Percentiles rank a stretch among this genome's conserved stretches.
These are phyloP conservation scores for Tetragnatha montana DNA, from an alignment of 2,888 invertebrate genomes.

Conservation along the genomic window DNA sequence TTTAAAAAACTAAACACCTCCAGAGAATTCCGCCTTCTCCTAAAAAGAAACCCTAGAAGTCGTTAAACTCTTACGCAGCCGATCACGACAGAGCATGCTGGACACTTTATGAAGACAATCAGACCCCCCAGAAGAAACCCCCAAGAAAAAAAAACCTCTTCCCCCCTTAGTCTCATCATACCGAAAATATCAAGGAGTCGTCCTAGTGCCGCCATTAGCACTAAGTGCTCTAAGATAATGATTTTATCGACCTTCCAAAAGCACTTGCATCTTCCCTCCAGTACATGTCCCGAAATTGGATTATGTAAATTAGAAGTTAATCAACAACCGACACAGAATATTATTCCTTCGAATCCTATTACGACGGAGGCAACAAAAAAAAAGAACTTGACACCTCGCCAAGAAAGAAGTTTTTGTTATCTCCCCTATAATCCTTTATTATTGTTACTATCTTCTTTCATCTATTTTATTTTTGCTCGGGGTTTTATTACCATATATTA, in stretches of 20 bases:
- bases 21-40: neutral
- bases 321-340: conserved; percentile 63
- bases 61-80: neutral
- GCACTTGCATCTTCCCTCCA: conserved; percentile 10
- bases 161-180: conserved; percentile 1
- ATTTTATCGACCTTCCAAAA: conserved; percentile 57
- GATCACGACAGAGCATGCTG: neutral
- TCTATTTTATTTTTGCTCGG: conserved; percentile 30
- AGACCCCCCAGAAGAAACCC: neutral
- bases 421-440: neutral
- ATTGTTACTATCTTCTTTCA: conserved; percentile 1
- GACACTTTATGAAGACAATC: conserved; percentile 8
- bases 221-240: conserved; percentile 60
- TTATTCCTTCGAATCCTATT: conserved; percentile 49
- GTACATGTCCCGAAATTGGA: conserved; percentile 51
- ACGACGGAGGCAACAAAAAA: neutral
- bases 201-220: conserved; percentile 36
- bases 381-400: conserved; percentile 62
- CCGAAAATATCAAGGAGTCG: conserved; percentile 2
- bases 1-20: neutral
- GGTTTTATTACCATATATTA: conserved; percentile 65
- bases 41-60: neutral
- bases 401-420: conserved; percentile 31
- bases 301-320: conserved; percentile 68
- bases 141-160: neutral